These are phyloP conservation scores for Pomacea canaliculata DNA, from an alignment of 2,888 invertebrate genomes.

Conservation along the genomic window DNA sequence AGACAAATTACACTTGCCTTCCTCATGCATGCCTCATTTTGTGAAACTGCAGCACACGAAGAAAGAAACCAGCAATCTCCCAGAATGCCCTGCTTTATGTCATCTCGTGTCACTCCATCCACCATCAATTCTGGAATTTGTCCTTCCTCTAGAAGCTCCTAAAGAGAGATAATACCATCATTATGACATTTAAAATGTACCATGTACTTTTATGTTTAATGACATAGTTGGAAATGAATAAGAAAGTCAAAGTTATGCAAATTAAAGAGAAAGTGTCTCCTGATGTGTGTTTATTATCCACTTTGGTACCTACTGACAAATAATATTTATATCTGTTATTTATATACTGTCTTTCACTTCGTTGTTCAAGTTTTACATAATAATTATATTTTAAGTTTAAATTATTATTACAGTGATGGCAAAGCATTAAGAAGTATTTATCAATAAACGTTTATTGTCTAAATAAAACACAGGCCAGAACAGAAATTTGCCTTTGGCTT, in stretches of 20 bases:
- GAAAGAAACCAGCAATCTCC: constrained; percentile 73
- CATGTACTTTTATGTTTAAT: neutral
- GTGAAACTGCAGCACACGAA: constrained; percentile 71
- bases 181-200: neutral
- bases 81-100: constrained; percentile 72
- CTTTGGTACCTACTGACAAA: no score
- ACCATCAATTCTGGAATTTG: constrained; percentile 70
- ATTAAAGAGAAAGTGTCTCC: neutral
- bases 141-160: constrained; percentile 70
- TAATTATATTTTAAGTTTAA: no score
- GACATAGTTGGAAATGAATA: neutral
- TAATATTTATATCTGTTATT: no score
- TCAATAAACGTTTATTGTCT: no score
- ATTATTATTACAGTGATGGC: no score
- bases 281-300: no score
- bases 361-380: no score
- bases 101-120: constrained; percentile 71
- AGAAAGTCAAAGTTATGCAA: neutral
- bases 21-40: constrained; percentile 66
- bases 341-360: no score
- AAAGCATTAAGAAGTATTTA: no score
- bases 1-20: constrained; percentile 50
- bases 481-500: no score
- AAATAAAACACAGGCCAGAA: no score
- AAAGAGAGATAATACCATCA: constrained; percentile 11